These are phyloP conservation scores for Sesamia nonagrioides DNA, from an alignment of 1,140 invertebrate species.

Conservation along the genomic window DNA sequence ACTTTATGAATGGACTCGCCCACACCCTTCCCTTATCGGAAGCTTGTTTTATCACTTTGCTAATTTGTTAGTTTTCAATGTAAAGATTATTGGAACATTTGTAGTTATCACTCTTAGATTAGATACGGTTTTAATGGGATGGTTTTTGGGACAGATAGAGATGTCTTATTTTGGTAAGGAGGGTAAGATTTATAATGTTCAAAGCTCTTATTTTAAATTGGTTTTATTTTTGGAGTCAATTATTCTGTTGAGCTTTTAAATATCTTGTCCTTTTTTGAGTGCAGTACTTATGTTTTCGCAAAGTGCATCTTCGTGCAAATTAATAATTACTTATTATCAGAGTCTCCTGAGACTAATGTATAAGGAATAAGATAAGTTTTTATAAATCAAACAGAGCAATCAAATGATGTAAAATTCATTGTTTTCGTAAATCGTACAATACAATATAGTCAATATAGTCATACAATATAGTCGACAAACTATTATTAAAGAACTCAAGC, in stretches of 20 bases:
- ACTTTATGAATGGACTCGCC: constrained; percentile 31
- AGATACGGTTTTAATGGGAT: constrained; percentile 19
- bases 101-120: constrained; percentile 14
- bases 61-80: constrained; percentile 43
- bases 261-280: background rate
- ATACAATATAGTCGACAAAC: too few species aligned
- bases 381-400: too few species aligned
- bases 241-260: background rate
- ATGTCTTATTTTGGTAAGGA: constrained; percentile 3
- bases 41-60: constrained; percentile 20
- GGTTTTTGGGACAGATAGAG: constrained; percentile 15
- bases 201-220: constrained; percentile 32
- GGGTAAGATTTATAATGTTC: constrained; percentile 32
- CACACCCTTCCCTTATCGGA: constrained; percentile 31
- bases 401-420: too few species aligned
- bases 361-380: too few species aligned
- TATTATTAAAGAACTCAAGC: too few species aligned
- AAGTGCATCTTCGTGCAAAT: background rate
- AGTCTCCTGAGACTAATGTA: too few species aligned
- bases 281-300: background rate
- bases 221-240: constrained; percentile 12
- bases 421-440: too few species aligned
- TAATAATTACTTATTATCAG: too few species aligned
- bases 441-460: too few species aligned
- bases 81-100: constrained; percentile 41